A percentile compares a stretch with the other conserved stretches of the same genome.
Conservation (phyloP, 2,113 vertebrate species). For the Pelmatolapia mariae region DNA sequence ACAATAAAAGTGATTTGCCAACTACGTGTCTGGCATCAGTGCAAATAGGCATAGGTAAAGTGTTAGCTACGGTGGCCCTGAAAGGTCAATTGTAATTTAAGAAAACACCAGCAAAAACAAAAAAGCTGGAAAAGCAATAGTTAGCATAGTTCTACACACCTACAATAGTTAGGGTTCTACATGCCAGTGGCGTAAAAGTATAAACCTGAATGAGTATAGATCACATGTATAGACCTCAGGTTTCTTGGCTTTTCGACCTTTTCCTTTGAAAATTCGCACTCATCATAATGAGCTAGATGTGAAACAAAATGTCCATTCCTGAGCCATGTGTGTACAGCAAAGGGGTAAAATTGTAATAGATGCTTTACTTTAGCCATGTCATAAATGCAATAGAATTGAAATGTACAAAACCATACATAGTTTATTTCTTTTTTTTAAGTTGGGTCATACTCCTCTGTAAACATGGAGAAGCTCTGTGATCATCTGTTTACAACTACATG, state of each 20-base stretch:
- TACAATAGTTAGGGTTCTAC: background rate
- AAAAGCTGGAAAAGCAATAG: background rate
- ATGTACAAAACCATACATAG: background rate
- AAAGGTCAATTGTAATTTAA: background rate
- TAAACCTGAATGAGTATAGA: background rate
- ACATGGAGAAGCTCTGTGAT: background rate
- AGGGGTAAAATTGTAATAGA: background rate
- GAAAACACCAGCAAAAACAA: background rate
- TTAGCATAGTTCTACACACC: background rate
- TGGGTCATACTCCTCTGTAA: background rate
- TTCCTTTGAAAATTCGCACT: rapidly evolving
- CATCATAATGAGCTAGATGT: background rate
- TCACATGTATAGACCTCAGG: background rate
- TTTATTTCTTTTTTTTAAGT: background rate
- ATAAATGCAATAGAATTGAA: background rate
- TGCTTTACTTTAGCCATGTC: background rate
- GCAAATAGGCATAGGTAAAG: background rate
- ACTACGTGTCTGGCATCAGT: no score
- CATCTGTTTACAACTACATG: rapidly evolving
- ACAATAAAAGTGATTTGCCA: background rate
- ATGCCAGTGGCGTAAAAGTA: background rate
- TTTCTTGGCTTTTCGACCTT: background rate
- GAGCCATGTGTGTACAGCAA: background rate
- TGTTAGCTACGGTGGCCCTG: background rate
- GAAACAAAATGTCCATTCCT: background rate